These are phyloP conservation scores for Aphelinus atriplicis DNA, from an alignment of 1,140 invertebrate species.

Conservation along the genomic window DNA sequence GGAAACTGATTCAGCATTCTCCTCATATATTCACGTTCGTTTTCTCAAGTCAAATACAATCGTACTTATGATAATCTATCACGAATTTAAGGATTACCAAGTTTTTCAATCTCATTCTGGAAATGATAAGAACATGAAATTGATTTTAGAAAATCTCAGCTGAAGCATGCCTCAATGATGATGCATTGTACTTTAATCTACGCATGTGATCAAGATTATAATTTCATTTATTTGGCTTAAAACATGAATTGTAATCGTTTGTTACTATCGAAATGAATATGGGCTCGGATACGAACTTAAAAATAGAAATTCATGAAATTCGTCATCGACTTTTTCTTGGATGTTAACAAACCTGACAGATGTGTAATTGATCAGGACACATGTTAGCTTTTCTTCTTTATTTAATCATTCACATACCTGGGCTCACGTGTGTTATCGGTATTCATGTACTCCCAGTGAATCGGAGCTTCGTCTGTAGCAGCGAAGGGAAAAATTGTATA, in stretches of 20 bases:
- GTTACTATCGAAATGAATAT: no score
- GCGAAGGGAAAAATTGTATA: slow-evolving; percentile 54
- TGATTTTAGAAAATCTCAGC: no score
- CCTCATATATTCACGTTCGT: background rate
- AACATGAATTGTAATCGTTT: no score
- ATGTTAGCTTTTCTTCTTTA: background rate
- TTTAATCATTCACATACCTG: slow-evolving; percentile 31
- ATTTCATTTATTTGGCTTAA: no score
- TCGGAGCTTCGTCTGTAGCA: background rate
- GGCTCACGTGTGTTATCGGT: slow-evolving; percentile 13
- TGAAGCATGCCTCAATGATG: background rate
- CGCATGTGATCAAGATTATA: no score
- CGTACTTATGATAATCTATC: background rate
- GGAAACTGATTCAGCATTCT: slow-evolving; percentile 4
- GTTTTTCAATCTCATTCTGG: background rate
- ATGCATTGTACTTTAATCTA: slow-evolving; percentile 8
- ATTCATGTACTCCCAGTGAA: slow-evolving; percentile 21
- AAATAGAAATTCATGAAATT: slow-evolving; percentile 3
- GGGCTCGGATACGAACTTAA: no score
- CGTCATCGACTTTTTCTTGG: background rate
- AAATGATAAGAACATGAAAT: background rate
- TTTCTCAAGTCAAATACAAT: slow-evolving; percentile 11
- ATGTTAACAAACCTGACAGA: slow-evolving; percentile 7
- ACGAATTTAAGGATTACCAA: background rate
- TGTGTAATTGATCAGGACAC: slow-evolving; percentile 23